A percentile compares a stretch with the other conserved stretches of the same genome.
Conservation (phyloP, 2,888 invertebrate genomes). For the Galerucella nymphaeae region DNA sequence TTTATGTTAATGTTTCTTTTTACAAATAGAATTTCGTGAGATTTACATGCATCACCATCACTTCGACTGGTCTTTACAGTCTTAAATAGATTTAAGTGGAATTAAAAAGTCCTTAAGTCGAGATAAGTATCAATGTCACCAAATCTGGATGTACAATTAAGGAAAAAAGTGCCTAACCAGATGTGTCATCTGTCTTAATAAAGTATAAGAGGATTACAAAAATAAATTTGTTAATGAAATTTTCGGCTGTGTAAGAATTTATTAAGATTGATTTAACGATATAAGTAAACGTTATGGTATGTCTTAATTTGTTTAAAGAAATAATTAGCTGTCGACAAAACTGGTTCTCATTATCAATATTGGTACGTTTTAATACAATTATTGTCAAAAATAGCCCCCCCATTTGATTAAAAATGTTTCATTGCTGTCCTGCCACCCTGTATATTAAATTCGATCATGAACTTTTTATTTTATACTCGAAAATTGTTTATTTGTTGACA, state of each 20-base stretch:
- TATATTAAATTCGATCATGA: no score
- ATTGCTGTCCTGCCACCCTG: no score
- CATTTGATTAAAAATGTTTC: no score
- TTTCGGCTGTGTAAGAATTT: conserved; percentile 1
- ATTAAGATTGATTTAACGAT: not conserved
- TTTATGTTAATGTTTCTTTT: not conserved
- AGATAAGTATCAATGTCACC: conserved; percentile 37
- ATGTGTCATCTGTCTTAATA: conserved; percentile 16
- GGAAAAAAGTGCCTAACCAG: conserved; percentile 18
- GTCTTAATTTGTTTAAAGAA: no score
- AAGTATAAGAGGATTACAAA: conserved; percentile 24
- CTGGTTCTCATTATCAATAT: no score
- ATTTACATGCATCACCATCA: conserved; percentile 23
- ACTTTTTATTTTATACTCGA: no score
- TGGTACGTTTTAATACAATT: no score
- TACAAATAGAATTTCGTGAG: conserved; percentile 7
- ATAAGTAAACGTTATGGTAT: not conserved
- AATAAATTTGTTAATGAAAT: conserved; percentile 2
- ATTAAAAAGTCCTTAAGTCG: conserved; percentile 5
- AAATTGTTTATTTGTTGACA: no score
- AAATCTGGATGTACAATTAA: conserved; percentile 29
- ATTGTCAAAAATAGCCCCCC: no score
- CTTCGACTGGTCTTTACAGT: conserved; percentile 6
- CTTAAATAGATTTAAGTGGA: conserved; percentile 14
- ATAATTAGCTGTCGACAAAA: no score